phyloP scores from a whole-genome alignment of 1,140 invertebrate species.

The Bombus terrestris region DNA sequence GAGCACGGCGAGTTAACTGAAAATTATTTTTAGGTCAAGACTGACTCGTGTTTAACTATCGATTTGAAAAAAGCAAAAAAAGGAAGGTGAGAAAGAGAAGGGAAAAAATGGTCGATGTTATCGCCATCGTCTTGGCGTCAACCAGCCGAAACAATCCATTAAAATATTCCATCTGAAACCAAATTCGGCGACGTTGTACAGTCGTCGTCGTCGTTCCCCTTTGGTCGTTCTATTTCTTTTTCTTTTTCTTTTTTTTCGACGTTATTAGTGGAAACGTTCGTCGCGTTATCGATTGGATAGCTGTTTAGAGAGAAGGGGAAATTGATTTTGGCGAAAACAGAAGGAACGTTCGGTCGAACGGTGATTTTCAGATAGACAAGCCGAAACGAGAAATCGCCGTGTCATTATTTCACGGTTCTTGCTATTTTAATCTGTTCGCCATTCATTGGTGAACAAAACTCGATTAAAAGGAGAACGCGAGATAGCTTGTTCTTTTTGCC shows the following conservation, averaged over 20 bases:
- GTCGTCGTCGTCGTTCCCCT: not conserved
- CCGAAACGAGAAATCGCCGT: not conserved
- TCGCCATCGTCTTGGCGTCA: not conserved
- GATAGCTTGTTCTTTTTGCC: not conserved
- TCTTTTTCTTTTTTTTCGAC: no score
- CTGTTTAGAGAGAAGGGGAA: no score
- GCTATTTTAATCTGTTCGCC: no score
- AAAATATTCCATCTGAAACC: slow-evolving; percentile 24
- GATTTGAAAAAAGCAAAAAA: slow-evolving; percentile 6
- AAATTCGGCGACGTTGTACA: not conserved
- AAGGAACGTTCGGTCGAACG: not conserved
- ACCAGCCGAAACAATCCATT: slow-evolving; percentile 8
- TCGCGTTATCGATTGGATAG: slow-evolving; percentile 3
- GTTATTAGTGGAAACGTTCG: slow-evolving; percentile 11
- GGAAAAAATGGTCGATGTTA: not conserved
- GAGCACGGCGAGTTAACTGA: slow-evolving; percentile 8
- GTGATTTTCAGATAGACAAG: not conserved
- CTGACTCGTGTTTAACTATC: slow-evolving; percentile 13
- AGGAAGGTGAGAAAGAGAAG: not conserved
- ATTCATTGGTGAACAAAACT: not conserved
- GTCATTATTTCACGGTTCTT: not conserved
- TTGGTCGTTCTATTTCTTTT: no score
- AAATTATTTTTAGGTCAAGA: slow-evolving; percentile 40
- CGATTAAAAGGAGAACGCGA: not conserved
- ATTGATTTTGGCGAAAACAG: not conserved